A percentile compares a stretch with the other conserved stretches of the same genome.
Evolutionary conservation across 1,140 invertebrate species (phyloP).

Genomic region (Chelonus insularis): DNA sequence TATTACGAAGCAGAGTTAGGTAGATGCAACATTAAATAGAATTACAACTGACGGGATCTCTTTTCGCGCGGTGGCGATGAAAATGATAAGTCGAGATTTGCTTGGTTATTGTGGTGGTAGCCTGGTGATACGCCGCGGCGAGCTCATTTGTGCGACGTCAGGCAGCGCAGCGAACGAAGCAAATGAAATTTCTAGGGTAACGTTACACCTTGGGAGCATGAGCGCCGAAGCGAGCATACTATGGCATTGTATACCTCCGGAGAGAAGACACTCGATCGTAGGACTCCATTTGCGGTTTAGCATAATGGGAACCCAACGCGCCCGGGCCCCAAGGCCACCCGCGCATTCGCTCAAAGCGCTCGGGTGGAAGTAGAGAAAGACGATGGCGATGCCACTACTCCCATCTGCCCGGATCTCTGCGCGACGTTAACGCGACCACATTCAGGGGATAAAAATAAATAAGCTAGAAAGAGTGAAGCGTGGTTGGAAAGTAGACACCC

Average conservation of each 20-base stretch:
- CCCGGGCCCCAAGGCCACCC: constrained; percentile 40
- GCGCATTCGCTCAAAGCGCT: background rate
- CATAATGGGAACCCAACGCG: constrained; percentile 61
- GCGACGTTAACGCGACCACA: constrained; percentile 19
- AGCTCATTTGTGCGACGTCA: constrained; percentile 38
- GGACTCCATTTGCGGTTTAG: constrained; percentile 62
- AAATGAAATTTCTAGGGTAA: constrained; percentile 60
- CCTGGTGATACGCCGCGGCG: constrained; percentile 30
- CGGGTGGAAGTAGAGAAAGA: background rate
- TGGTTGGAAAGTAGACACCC: constrained; percentile 27
- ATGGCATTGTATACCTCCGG: constrained; percentile 45
- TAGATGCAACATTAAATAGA: background rate
- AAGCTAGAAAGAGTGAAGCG: constrained; percentile 33
- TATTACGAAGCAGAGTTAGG: too few relatives aligned
- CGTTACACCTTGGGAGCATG: constrained; percentile 55
- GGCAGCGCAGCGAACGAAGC: constrained; percentile 26
- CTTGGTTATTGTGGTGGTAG: constrained; percentile 18
- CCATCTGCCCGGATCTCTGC: constrained; percentile 26
- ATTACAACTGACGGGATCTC: background rate
- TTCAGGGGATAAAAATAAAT: constrained; percentile 40
- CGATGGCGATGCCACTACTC: constrained; percentile 16
- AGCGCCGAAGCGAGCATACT: background rate
- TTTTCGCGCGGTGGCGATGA: constrained; percentile 5
- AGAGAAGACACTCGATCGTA: constrained; percentile 58
- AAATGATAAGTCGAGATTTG: constrained; percentile 16